Conservation (phyloP, 2,888 invertebrate species). For the Drosophila percnosoma region DNA sequence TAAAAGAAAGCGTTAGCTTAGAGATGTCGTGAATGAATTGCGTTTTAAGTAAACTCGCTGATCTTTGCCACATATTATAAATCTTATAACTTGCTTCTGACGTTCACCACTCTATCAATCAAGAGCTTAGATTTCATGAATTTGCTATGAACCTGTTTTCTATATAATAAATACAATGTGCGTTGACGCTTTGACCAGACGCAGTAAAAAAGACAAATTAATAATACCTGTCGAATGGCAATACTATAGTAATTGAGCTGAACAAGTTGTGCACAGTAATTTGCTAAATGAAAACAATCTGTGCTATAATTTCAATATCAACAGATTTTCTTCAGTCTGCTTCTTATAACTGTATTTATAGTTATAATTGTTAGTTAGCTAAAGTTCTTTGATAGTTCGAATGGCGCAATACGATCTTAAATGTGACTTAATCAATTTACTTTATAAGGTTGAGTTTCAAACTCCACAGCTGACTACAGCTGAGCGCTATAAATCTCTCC, state of each 20-base stretch:
- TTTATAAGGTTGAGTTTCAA: neutral
- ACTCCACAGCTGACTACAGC: neutral
- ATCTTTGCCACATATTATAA: conserved; percentile 18
- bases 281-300: neutral
- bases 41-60: neutral
- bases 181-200: neutral
- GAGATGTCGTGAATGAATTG: conserved; percentile 36
- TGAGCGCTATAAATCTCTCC: neutral
- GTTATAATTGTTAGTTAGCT: neutral
- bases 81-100: neutral
- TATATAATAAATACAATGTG: neutral
- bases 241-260: neutral
- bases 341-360: neutral
- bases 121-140: too few species aligned
- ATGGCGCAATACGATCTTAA: too few species aligned
- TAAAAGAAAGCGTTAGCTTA: conserved; percentile 3
- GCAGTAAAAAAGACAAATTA: neutral
- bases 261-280: neutral
- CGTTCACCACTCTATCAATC: neutral
- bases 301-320: neutral
- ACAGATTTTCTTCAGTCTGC: neutral
- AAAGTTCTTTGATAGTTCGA: neutral
- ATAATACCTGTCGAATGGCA: neutral
- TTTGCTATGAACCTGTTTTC: neutral
- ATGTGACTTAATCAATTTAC: neutral